phyloP scores from a whole-genome alignment of 2,888 invertebrate species.

The Sinhomidia bicolor region DNA sequence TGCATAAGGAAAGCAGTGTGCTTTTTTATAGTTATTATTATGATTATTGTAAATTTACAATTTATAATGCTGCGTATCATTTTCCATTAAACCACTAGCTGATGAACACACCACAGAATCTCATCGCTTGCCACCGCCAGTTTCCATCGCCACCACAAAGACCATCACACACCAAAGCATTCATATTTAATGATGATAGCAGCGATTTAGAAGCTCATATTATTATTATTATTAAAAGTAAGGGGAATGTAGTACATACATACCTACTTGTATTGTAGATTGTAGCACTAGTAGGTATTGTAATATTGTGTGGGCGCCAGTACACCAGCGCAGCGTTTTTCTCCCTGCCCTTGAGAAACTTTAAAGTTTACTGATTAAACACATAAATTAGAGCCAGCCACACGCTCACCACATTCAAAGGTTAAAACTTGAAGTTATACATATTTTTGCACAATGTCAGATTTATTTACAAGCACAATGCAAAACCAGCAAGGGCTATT shows the following conservation, averaged over 20 bases:
- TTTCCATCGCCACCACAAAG: not conserved
- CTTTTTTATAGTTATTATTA: not conserved
- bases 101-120: constrained; percentile 8
- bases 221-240: too few species aligned
- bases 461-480: not conserved
- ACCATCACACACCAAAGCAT: not conserved
- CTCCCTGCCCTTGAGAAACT: not conserved
- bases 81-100: constrained; percentile 9
- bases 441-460: constrained; percentile 15
- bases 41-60: constrained; percentile 21
- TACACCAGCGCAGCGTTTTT: not conserved
- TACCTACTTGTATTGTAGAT: too few species aligned
- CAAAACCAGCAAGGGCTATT: not conserved
- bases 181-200: not conserved
- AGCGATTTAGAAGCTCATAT: not conserved
- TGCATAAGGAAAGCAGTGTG: not conserved
- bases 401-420: not conserved
- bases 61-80: constrained; percentile 14
- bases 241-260: too few species aligned
- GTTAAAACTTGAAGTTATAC: not conserved
- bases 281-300: too few species aligned
- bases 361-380: not conserved
- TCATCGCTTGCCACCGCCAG: not conserved
- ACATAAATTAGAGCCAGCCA: not conserved
- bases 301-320: too few species aligned